Percentiles rank a stretch among this genome's conserved stretches.
These are phyloP conservation scores for Pipra filicauda DNA, from an alignment of 2,113 vertebrate species.

Conservation along the genomic window DNA sequence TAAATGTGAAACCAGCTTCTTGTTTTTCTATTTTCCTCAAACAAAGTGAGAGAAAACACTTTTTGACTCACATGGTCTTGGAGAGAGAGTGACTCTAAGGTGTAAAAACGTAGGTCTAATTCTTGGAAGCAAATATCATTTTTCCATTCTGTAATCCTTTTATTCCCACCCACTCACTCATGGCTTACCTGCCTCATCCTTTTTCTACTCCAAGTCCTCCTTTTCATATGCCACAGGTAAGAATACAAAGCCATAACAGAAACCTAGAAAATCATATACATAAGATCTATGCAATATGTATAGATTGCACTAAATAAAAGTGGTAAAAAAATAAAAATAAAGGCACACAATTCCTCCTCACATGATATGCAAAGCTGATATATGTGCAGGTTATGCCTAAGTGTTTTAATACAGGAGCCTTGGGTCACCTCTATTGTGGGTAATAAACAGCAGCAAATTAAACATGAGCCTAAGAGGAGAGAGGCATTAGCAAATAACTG, in stretches of 20 bases:
- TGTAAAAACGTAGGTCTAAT: background rate
- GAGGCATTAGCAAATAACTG: conserved; percentile 8
- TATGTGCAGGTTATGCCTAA: background rate
- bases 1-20: background rate
- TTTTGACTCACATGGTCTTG: background rate
- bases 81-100: background rate
- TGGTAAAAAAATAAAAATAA: background rate
- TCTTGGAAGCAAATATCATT: background rate
- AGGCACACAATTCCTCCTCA: background rate
- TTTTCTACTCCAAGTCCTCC: background rate
- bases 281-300: background rate
- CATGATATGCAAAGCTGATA: background rate
- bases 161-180: background rate
- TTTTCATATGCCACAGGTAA: background rate
- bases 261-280: background rate
- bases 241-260: background rate
- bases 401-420: background rate
- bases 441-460: background rate
- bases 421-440: background rate
- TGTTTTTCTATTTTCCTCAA: background rate
- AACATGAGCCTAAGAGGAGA: background rate
- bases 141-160: background rate
- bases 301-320: background rate
- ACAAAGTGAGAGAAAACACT: background rate
- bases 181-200: background rate